Conservation (phyloP, 2,797 vertebrate genomes). For the Thunnus albacares region DNA sequence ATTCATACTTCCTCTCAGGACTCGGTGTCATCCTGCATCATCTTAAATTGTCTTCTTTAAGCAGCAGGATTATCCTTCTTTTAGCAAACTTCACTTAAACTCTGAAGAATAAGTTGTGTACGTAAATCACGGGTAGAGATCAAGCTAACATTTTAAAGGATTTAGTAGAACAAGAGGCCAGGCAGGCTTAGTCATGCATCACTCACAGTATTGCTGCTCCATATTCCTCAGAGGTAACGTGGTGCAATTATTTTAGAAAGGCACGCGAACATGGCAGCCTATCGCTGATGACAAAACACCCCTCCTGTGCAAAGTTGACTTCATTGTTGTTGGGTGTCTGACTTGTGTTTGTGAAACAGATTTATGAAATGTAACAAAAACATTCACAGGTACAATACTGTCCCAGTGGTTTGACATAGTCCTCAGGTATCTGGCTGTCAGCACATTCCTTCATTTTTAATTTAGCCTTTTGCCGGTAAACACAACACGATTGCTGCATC, state of each 20-base stretch:
- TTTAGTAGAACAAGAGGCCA: slow-evolving; percentile 15
- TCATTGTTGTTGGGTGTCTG: neutral
- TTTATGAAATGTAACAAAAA: neutral
- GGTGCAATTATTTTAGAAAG: neutral
- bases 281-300: neutral
- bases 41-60: slow-evolving; percentile 50
- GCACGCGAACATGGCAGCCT: neutral
- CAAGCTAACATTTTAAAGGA: slow-evolving; percentile 13
- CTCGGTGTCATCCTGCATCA: slow-evolving; percentile 32
- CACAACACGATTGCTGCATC: slow-evolving; percentile 37
- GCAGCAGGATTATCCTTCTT: slow-evolving; percentile 41
- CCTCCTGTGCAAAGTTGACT: neutral
- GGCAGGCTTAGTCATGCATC: neutral
- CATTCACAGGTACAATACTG: neutral
- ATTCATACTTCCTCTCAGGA: slow-evolving; percentile 43
- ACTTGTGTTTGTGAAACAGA: neutral
- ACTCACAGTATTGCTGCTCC: slow-evolving; percentile 1
- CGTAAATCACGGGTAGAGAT: slow-evolving; percentile 10
- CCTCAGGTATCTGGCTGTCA: slow-evolving; percentile 15
- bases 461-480: slow-evolving; percentile 23
- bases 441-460: slow-evolving; percentile 21
- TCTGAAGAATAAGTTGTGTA: neutral
- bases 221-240: neutral
- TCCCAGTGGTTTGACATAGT: neutral
- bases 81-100: slow-evolving; percentile 28